Base-by-base conservation (phyloP, 2,113 vertebrate species). In the Nansenia antarctica region DNA sequence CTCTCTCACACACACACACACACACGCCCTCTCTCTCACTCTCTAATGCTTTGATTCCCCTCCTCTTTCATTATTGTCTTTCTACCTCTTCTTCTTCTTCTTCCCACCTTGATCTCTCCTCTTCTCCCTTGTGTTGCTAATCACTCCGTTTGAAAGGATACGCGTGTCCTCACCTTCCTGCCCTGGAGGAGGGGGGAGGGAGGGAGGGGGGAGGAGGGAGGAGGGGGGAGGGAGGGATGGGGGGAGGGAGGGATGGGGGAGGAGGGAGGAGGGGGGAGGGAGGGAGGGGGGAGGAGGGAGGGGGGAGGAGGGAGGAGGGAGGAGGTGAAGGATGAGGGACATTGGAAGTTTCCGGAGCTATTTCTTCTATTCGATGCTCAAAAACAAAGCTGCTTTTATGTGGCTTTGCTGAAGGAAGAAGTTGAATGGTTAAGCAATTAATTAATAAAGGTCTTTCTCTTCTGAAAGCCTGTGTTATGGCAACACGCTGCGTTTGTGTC, bases 371-470 rank as follows among this genome's bases (percentile, higher is more conserved):
- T 49, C 45, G 1, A 49, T 49, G 2, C 45, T 8, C n/a, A 20
- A n/a, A 49, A 49, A 49, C 7, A 2, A n/a, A 49, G n/a, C 45
- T 49, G 9, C n/a, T 49, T 49, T 7, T 49, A 2, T 67, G 63
- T 61, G 29, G 66, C 30, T 30, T 60, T 49, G 9, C 18, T 65
- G 42, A 61, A 73, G 42, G 53, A 73, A 73, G n/a, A 47, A 54
- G 26, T 61, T 52, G 35, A 54, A 67, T 53, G 63, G 55, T 73
- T 65, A 73, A n/a, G 66, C 60, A 73, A 61, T n/a, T n/a, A n/a
- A 61, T 49, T 39, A 59, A 54, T 66, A 66, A 66, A 52, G 55
- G 29, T 31, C 54, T 62, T 39, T 3, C 31, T 2, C 2, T 31
- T 49, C 42, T 54, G 55, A 73, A 73, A 52, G 71, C 39, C 29